A percentile compares a stretch with the other conserved stretches of the same genome.
Conservation (phyloP, 2,888 invertebrate species). For the Isoperla grammatica region DNA sequence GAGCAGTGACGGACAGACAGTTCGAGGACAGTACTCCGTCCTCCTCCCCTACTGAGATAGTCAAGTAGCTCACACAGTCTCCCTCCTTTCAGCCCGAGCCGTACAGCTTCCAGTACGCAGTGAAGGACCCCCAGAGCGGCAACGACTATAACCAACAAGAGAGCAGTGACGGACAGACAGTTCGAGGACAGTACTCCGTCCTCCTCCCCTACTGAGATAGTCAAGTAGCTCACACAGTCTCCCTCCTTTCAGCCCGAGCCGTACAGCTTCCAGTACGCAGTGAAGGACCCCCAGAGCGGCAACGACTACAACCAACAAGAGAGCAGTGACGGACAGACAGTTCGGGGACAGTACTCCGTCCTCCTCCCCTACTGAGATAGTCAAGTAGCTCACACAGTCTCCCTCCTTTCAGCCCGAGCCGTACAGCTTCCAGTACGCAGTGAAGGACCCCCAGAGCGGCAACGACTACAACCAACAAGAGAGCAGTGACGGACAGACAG, state of each 20-base stretch:
- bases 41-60: constrained; percentile 78
- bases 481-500: constrained; percentile 77
- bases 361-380: constrained; percentile 78
- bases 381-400: too few species aligned
- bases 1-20: constrained; percentile 77
- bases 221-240: too few species aligned
- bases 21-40: constrained; percentile 76
- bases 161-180: constrained; percentile 77
- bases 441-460: constrained; percentile 70
- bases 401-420: constrained; percentile 53
- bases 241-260: constrained; percentile 54
- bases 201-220: constrained; percentile 78
- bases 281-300: constrained; percentile 70
- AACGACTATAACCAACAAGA: constrained; percentile 86
- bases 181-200: constrained; percentile 76
- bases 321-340: constrained; percentile 77
- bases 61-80: too few species aligned
- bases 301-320: constrained; percentile 86
- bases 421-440: constrained; percentile 81
- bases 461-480: constrained; percentile 86
- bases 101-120: constrained; percentile 81
- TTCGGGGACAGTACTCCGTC: constrained; percentile 76
- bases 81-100: constrained; percentile 54
- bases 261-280: constrained; percentile 81
- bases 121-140: constrained; percentile 70